phyloP scores from a whole-genome alignment of 2,888 invertebrate genomes.

The Diaperis boleti region DNA sequence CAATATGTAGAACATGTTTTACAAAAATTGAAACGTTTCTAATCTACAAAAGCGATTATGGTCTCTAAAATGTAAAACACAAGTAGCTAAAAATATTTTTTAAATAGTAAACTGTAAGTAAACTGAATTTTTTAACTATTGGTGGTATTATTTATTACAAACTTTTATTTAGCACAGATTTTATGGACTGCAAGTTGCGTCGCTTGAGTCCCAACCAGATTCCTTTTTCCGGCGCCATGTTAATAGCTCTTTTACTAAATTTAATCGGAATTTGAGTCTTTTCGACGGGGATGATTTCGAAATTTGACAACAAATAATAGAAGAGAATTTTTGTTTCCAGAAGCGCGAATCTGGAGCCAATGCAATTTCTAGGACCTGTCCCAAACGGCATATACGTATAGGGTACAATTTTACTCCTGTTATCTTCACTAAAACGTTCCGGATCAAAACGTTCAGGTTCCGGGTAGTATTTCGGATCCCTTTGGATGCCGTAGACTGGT shows the following conservation, averaged over 20 bases:
- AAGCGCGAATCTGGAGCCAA: slow-evolving; percentile 66
- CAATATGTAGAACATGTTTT: no score
- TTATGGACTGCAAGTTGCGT: no score
- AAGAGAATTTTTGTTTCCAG: slow-evolving; percentile 55
- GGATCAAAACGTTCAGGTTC: slow-evolving; percentile 60
- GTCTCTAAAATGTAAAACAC: no score
- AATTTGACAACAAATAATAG: slow-evolving; percentile 51
- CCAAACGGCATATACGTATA: slow-evolving; percentile 62
- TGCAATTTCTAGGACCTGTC: slow-evolving; percentile 73
- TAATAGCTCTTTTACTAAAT: slow-evolving; percentile 44
- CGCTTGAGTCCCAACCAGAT: slow-evolving; percentile 56
- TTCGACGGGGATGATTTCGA: slow-evolving; percentile 51
- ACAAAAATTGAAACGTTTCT: no score
- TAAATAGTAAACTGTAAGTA: no score
- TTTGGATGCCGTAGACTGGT: slow-evolving; percentile 54
- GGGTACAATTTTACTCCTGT: slow-evolving; percentile 67
- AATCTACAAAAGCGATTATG: no score
- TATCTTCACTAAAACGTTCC: slow-evolving; percentile 67
- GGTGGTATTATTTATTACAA: no score
- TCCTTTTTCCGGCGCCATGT: slow-evolving; percentile 50
- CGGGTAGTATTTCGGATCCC: slow-evolving; percentile 55
- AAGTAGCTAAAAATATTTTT: no score
- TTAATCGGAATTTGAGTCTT: slow-evolving; percentile 55
- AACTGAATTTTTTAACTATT: no score
- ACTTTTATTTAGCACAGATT: no score